Conservation (phyloP, 2,113 vertebrate genomes). For the Neomonachus schauinslandi region DNA sequence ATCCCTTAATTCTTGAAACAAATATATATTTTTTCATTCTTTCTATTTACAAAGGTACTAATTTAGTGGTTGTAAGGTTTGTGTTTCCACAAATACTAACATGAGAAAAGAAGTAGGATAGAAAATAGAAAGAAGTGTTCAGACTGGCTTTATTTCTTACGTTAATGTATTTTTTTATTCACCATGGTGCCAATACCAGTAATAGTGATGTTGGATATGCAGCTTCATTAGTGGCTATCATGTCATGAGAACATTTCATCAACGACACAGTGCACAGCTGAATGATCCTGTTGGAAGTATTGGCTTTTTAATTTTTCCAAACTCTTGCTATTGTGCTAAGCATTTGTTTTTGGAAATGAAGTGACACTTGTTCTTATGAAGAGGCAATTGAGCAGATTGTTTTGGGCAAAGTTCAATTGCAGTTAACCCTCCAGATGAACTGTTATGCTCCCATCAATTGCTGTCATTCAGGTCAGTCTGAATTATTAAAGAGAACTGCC, state of each 20-base stretch:
- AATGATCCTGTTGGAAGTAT: not conserved
- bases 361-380: slow-evolving; percentile 35
- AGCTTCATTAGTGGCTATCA: not conserved
- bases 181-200: not conserved
- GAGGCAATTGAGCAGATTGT: slow-evolving; percentile 60
- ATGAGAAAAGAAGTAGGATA: not conserved
- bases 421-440: slow-evolving; percentile 52
- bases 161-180: not conserved
- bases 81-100: not conserved
- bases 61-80: not conserved
- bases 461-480: not conserved
- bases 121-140: not conserved
- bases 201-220: fast-evolving
- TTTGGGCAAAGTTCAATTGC: slow-evolving; percentile 56
- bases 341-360: slow-evolving; percentile 7
- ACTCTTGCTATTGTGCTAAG: not conserved
- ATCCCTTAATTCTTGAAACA: not conserved
- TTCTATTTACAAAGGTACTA: not conserved
- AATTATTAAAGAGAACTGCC: slow-evolving; percentile 42
- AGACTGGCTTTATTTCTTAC: not conserved
- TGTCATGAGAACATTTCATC: not conserved
- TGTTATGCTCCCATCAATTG: not conserved
- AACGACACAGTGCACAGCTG: not conserved
- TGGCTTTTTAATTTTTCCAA: not conserved
- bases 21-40: not conserved